A percentile compares a stretch with the other conserved stretches of the same genome.
Evolutionary conservation across 2,888 invertebrate species (phyloP).

Genomic region (Diarsia rubi): DNA sequence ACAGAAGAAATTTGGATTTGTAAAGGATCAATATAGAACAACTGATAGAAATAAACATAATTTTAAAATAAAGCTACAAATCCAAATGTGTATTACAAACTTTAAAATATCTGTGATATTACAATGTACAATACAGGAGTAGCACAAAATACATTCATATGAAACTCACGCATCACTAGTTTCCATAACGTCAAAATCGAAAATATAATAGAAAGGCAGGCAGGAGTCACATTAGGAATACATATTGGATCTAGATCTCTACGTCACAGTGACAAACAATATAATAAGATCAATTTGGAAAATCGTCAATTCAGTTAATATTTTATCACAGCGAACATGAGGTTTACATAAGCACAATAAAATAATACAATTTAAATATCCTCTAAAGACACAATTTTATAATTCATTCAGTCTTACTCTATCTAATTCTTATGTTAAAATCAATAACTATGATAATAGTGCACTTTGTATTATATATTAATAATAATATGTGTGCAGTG

Average conservation of each 20-base stretch:
- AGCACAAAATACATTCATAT: slow-evolving; percentile 51
- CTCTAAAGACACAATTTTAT: slow-evolving; percentile 77
- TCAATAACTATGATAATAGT: slow-evolving; percentile 83
- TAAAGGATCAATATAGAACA: slow-evolving; percentile 27
- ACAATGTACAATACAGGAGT: slow-evolving; percentile 36
- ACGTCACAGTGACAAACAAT: slow-evolving; percentile 37
- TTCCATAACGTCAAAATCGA: slow-evolving; percentile 33
- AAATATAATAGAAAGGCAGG: slow-evolving; percentile 52
- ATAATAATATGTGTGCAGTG: slow-evolving; percentile 81
- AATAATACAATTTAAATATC: slow-evolving; percentile 70
- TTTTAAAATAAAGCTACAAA: slow-evolving; percentile 47
- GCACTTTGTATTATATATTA: slow-evolving; percentile 83
- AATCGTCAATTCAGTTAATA: slow-evolving; percentile 67
- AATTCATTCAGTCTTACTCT: slow-evolving; percentile 88
- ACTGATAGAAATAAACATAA: slow-evolving; percentile 14
- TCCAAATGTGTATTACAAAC: slow-evolving; percentile 55
- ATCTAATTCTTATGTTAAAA: slow-evolving; percentile 76
- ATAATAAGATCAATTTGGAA: slow-evolving; percentile 61
- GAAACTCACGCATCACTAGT: slow-evolving; percentile 46
- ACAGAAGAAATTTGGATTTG: slow-evolving; percentile 81
- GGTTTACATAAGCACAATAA: slow-evolving; percentile 79
- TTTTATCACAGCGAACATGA: slow-evolving; percentile 85
- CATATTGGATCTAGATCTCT: slow-evolving; percentile 34
- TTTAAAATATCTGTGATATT: slow-evolving; percentile 39
- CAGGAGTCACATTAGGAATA: slow-evolving; percentile 64